Conservation (phyloP, 2,888 invertebrate species). For the Cepaea hortensis region DNA sequence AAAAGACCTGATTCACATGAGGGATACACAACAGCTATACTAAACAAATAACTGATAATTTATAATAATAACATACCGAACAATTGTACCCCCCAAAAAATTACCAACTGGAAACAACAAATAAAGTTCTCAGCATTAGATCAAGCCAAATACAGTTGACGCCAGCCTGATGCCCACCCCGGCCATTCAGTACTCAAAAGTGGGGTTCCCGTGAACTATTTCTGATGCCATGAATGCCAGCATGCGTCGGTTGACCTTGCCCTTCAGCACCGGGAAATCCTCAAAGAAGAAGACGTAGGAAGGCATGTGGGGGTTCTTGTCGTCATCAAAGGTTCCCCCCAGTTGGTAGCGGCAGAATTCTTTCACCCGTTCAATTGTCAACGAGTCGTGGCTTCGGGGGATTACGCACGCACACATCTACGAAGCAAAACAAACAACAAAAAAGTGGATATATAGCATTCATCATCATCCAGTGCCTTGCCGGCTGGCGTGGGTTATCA, state of each 20-base stretch:
- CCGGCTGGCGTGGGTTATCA: too few species aligned
- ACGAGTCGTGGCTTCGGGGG: constrained; percentile 37
- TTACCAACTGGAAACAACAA: too few species aligned
- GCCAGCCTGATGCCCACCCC: too few species aligned
- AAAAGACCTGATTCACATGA: too few species aligned
- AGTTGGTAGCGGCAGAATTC: constrained; percentile 46
- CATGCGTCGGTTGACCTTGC: constrained; percentile 26
- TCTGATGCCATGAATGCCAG: constrained; percentile 42
- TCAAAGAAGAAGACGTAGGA: constrained; percentile 45
- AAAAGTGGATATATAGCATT: too few species aligned
- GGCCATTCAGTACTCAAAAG: constrained; percentile 9
- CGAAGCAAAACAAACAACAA: neutral
- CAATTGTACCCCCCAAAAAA: too few species aligned
- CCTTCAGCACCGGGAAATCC: constrained; percentile 41
- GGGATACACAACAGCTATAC: too few species aligned
- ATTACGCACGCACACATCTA: constrained; percentile 48
- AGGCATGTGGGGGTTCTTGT: constrained; percentile 43
- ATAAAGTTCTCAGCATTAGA: too few species aligned
- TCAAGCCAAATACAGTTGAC: too few species aligned
- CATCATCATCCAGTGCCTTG: too few species aligned
- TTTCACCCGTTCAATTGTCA: constrained; percentile 45
- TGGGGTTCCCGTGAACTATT: constrained; percentile 34
- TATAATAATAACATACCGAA: too few species aligned
- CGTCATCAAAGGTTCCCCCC: constrained; percentile 34
- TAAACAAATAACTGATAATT: too few species aligned